Base-by-base conservation (phyloP, 2,797 vertebrate genomes). In the Pangasius djambal region DNA sequence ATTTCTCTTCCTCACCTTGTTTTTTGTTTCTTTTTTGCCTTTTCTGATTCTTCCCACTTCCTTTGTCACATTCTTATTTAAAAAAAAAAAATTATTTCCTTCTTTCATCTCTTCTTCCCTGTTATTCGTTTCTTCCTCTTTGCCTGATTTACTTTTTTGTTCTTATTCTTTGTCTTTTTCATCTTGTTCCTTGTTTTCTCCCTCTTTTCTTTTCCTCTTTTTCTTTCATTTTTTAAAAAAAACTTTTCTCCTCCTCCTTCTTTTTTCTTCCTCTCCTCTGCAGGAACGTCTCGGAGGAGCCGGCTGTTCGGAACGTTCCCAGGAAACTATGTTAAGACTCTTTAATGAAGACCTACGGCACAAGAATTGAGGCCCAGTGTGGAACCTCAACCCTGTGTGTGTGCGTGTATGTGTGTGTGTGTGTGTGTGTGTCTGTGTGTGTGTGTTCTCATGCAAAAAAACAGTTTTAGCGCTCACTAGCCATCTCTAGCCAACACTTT, bases 261-360 rank as follows among this genome's bases (percentile, higher is more conserved):
- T 59, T 37, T 44, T 93, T 75, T 93, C 72, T 92, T 7, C 15
- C 74, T 34, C 37, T 37, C 16, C 22, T 89, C 50, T 44, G 28
- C 87, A 99, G 99, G 99, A 94, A 99, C 98, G 70, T 99, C 98
- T 15, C 98, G 97, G 94, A 97, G 97, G 97, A 99, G 96, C 95
- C 99, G 97, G 96, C 96, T 97, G 94, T 99, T 99, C 95, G 98
- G 99, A 96, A 99, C 99, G 94, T 99, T 99, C 95, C 99, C 99
- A 70, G 99, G 99, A 96, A 99, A 99, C 96, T 99, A 99, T 89
- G 98, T 99, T 92, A 99, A 98, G 96, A 97, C 96, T 95, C 97
- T 98, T 95, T 98, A 98, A 97, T 94, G 85, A 94, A 92, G 65
- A 82, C 28, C 50, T 67, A 88, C 87, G 78, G 91, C 91, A 74